Conservation (phyloP, 2,888 invertebrate species). For the Pseudococcus longispinus region DNA sequence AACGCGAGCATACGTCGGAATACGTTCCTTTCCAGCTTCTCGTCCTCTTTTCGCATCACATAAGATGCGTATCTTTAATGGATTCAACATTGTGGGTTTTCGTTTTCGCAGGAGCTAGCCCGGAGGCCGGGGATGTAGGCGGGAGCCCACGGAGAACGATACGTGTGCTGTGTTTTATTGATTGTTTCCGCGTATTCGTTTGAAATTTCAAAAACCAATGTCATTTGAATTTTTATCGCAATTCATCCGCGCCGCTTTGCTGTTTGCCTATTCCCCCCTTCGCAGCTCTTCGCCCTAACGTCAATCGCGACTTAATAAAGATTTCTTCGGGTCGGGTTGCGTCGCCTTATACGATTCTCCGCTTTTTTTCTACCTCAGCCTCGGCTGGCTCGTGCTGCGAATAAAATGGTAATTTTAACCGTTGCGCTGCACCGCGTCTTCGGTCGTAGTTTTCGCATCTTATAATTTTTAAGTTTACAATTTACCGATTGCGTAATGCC, state of each 20-base stretch:
- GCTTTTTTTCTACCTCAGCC: not conserved
- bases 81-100: not conserved
- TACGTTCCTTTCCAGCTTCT: not conserved
- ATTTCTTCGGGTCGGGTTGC: slow-evolving; percentile 2
- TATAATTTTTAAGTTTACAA: slow-evolving; percentile 35
- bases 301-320: slow-evolving; percentile 3
- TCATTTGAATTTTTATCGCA: slow-evolving; percentile 42
- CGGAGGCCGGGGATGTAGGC: not conserved
- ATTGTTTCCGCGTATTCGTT: slow-evolving; percentile 36
- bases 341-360: too few relatives aligned
- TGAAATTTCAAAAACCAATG: slow-evolving; percentile 21
- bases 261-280: not conserved
- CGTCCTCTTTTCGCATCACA: not conserved
- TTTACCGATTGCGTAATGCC: slow-evolving; percentile 39
- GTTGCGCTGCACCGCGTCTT: not conserved
- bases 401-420: slow-evolving; percentile 25
- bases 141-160: not conserved
- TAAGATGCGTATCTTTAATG: slow-evolving; percentile 42
- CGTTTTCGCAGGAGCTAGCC: not conserved
- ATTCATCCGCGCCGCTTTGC: not conserved
- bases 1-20: not conserved
- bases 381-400: not conserved
- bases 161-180: slow-evolving; percentile 22
- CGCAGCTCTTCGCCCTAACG: not conserved
- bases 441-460: slow-evolving; percentile 8